phyloP scores from a whole-genome alignment of 2,888 invertebrate genomes.

The Rotaria magnacalcarata region DNA sequence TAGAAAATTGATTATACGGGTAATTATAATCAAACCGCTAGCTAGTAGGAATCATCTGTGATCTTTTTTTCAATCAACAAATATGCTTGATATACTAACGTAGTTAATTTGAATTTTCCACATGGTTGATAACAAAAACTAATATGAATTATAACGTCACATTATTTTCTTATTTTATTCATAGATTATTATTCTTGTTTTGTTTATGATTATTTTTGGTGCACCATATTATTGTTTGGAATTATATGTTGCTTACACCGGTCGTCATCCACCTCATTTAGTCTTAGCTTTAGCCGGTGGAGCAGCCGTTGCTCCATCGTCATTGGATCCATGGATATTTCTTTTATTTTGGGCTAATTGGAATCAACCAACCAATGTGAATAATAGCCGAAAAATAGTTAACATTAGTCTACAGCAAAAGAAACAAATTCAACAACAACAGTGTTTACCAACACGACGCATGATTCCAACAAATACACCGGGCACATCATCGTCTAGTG shows the following conservation, averaged over 20 bases:
- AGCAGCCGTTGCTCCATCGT: slow-evolving; percentile 3
- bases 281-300: slow-evolving; percentile 4
- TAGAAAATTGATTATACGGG: neutral
- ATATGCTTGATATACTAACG: neutral
- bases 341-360: slow-evolving; percentile 31
- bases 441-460: neutral
- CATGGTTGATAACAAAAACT: neutral
- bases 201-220: neutral
- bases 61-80: neutral
- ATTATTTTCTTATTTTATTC: neutral
- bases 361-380: neutral
- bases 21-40: neutral
- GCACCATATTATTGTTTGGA: slow-evolving; percentile 32
- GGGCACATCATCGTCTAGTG: slow-evolving; percentile 1
- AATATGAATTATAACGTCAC: neutral
- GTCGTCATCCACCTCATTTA: neutral
- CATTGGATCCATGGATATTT: slow-evolving; percentile 36
- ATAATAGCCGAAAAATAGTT: neutral
- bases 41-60: neutral
- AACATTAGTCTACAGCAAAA: neutral
- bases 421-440: neutral
- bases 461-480: neutral
- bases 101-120: neutral
- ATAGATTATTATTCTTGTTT: neutral
- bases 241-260: neutral